These are phyloP conservation scores for Zhuqinia jingwanae DNA, from an alignment of 2,888 invertebrate genomes.

Conservation along the genomic window DNA sequence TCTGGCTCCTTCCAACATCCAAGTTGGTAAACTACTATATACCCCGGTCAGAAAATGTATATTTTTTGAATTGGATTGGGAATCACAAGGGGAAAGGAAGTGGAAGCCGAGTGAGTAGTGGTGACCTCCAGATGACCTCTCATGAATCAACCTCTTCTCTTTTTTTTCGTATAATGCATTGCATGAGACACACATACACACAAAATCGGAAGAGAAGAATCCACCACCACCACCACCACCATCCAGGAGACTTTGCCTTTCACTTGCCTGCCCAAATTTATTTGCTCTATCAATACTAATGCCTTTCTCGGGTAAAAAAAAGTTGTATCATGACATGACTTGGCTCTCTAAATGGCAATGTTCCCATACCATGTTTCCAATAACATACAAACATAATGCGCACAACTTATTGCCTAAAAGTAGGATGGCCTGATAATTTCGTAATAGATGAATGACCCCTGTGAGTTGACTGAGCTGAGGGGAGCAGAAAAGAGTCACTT, in stretches of 20 bases:
- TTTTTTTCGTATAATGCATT: neutral
- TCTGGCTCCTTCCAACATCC: neutral
- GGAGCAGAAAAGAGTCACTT: slow-evolving; percentile 5
- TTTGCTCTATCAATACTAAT: slow-evolving; percentile 65
- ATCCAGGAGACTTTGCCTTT: slow-evolving; percentile 10
- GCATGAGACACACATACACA: too few relatives aligned
- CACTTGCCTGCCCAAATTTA: slow-evolving; percentile 52
- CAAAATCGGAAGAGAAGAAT: too few relatives aligned
- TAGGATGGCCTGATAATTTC: too few relatives aligned
- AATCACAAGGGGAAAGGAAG: neutral
- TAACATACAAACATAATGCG: neutral
- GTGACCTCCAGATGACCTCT: slow-evolving; percentile 78
- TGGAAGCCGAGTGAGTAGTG: slow-evolving; percentile 59
- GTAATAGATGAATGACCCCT: neutral
- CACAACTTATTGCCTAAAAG: neutral
- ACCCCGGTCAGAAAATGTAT: neutral
- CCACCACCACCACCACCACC: neutral
- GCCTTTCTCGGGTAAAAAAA: slow-evolving; percentile 18
- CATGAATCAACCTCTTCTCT: slow-evolving; percentile 79
- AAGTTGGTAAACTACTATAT: neutral
- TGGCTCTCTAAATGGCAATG: too few relatives aligned
- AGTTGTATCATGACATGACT: neutral
- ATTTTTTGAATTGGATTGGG: slow-evolving; percentile 24
- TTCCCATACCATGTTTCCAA: too few relatives aligned
- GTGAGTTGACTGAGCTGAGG: neutral